Evolutionary conservation across 2,888 invertebrate genomes (phyloP).

Genomic region (Protodeltote pygarga): DNA sequence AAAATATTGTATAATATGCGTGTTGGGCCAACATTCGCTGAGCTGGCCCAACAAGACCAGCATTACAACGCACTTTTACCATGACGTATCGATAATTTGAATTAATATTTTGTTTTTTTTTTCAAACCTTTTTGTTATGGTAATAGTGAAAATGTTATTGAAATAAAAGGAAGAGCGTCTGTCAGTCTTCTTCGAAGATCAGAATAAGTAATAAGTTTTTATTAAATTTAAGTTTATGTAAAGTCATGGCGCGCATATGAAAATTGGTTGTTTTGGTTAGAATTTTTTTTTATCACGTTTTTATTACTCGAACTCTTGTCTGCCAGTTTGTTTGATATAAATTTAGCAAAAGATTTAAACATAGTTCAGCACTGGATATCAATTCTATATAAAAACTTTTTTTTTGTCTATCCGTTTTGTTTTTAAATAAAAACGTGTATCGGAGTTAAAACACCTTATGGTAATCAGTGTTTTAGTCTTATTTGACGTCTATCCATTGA

Average conservation of each 20-base stretch:
- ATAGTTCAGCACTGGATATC: too few species aligned
- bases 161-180: slow-evolving; percentile 44
- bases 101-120: slow-evolving; percentile 75
- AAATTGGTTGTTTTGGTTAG: too few species aligned
- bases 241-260: slow-evolving; percentile 25
- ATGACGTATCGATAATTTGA: slow-evolving; percentile 76
- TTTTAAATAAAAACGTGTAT: too few species aligned
- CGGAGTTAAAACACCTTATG: too few species aligned
- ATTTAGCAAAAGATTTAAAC: too few species aligned
- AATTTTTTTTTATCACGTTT: not conserved
- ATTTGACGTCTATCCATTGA: too few species aligned
- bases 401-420: too few species aligned
- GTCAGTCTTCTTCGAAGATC: slow-evolving; percentile 36
- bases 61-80: slow-evolving; percentile 61
- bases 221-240: slow-evolving; percentile 10
- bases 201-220: slow-evolving; percentile 33
- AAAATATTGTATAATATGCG: too few species aligned
- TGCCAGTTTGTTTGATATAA: not conserved
- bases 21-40: slow-evolving; percentile 19
- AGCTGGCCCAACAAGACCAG: slow-evolving; percentile 23
- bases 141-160: slow-evolving; percentile 77
- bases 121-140: slow-evolving; percentile 59
- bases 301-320: not conserved
- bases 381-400: too few species aligned
- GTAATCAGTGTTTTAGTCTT: too few species aligned